These are phyloP conservation scores for Kuschelorhynchus macadamiae DNA, from an alignment of 2,888 invertebrate genomes.

Conservation along the genomic window DNA sequence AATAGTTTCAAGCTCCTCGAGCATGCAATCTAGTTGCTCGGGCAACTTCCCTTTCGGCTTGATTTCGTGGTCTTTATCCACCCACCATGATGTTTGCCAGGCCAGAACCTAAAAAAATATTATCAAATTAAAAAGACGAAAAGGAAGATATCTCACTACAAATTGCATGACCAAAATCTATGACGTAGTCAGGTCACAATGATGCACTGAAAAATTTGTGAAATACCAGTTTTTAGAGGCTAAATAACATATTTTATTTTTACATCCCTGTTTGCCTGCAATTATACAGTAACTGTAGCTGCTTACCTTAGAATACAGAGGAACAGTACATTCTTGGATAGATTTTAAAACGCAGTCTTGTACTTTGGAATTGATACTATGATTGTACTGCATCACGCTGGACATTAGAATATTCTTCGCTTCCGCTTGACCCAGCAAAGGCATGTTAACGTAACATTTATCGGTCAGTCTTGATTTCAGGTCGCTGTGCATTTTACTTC, in stretches of 20 bases:
- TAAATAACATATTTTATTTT: too few species aligned
- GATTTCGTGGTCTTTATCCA: slow-evolving; percentile 72
- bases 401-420: slow-evolving; percentile 72
- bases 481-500: slow-evolving; percentile 66
- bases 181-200: too few species aligned
- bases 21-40: slow-evolving; percentile 77
- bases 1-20: slow-evolving; percentile 79
- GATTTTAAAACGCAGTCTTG: slow-evolving; percentile 72
- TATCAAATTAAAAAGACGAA: neutral
- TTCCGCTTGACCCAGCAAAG: slow-evolving; percentile 70
- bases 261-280: too few species aligned
- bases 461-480: slow-evolving; percentile 63
- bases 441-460: slow-evolving; percentile 68
- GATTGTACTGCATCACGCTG: slow-evolving; percentile 73
- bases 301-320: slow-evolving; percentile 78
- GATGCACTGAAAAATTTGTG: too few species aligned
- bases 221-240: too few species aligned
- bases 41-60: slow-evolving; percentile 72
- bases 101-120: slow-evolving; percentile 70
- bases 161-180: neutral
- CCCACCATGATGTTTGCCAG: slow-evolving; percentile 76
- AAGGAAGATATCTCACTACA: neutral
- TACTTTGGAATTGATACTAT: slow-evolving; percentile 75
- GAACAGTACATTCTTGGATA: slow-evolving; percentile 77
- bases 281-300: too few species aligned